A percentile compares a stretch with the other conserved stretches of the same genome.
phyloP scores from a whole-genome alignment of 2,113 vertebrate genomes.

The Etheostoma cragini region DNA sequence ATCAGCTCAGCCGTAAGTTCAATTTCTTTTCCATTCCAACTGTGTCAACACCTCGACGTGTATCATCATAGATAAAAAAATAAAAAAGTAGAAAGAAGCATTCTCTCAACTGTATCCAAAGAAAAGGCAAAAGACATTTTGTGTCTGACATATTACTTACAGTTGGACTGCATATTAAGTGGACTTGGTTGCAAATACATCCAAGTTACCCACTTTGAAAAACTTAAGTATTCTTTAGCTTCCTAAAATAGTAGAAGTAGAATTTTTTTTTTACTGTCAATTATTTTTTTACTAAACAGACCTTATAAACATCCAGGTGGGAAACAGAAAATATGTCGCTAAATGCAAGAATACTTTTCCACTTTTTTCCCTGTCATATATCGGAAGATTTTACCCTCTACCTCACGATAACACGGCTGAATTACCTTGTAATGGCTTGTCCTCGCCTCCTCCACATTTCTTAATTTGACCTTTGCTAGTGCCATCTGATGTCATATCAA shows the following conservation, averaged over 20 bases:
- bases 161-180: slow-evolving; percentile 1
- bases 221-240: neutral
- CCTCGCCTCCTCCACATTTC: neutral
- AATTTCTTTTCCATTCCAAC: slow-evolving; percentile 22
- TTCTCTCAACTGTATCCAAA: neutral
- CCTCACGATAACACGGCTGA: neutral
- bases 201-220: neutral
- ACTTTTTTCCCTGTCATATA: neutral
- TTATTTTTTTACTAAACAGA: neutral
- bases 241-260: too few species aligned
- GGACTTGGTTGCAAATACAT: neutral
- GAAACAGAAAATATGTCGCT: neutral
- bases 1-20: slow-evolving; percentile 13
- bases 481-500: neutral
- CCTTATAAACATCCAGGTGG: neutral
- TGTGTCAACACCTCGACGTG: slow-evolving; percentile 3
- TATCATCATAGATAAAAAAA: neutral
- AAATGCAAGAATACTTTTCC: neutral
- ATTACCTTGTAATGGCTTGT: neutral
- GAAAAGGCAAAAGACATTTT: neutral
- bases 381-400: neutral
- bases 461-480: neutral
- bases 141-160: neutral
- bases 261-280: neutral
- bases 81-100: neutral